Conservation (phyloP, 35 echinoderm and acorn worm genomes). For the Strongylocentrotus purpuratus region DNA sequence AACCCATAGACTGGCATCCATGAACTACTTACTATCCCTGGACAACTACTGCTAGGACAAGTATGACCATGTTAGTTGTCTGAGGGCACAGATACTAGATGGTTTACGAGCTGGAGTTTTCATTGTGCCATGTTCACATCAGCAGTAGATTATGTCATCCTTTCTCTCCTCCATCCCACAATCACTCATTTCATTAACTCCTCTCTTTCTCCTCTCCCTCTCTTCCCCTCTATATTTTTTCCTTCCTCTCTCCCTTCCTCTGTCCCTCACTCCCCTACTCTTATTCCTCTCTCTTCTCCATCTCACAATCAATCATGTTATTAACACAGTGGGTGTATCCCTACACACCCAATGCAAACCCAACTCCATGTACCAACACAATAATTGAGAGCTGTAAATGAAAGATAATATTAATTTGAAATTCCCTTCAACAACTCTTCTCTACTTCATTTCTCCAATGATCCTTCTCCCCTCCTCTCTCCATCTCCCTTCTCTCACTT, state of each 20-base stretch:
- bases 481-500: not conserved
- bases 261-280: not conserved
- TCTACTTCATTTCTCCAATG: too few species aligned
- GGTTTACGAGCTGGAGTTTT: not conserved
- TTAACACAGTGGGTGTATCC: constrained; percentile 32
- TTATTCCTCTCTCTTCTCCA: not conserved
- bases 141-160: not conserved
- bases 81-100: not conserved
- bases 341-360: constrained; percentile 21
- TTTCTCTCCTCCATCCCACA: not conserved
- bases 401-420: too few species aligned
- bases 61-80: too few species aligned
- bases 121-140: not conserved
- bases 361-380: not conserved
- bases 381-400: constrained; percentile 14
- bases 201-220: too few species aligned
- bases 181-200: not conserved
- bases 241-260: not conserved
- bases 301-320: not conserved
- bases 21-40: too few species aligned
- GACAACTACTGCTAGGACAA: too few species aligned
- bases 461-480: not conserved
- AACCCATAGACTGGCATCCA: too few species aligned
- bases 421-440: too few species aligned
- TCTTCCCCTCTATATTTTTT: not conserved